Base-by-base conservation (phyloP, 2,888 invertebrate species). In the Phyllotreta cruciferae region DNA sequence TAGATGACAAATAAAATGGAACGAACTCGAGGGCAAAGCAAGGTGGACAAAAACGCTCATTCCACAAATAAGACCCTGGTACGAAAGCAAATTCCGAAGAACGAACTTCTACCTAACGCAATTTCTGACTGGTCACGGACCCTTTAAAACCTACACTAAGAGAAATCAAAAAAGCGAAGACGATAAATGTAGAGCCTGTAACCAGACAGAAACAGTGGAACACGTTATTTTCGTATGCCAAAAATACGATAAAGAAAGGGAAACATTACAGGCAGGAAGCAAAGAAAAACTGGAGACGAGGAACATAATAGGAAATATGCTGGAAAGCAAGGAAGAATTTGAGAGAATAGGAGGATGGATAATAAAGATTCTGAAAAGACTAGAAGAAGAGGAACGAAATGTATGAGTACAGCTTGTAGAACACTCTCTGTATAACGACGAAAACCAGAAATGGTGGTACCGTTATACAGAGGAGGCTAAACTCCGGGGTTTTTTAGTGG, bases 1-100 rank as follows among this genome's bases (percentile, higher is more conserved):
- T 10, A 8, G 3, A 11, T 62, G 56, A 56, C 62, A 62, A 14
- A 37, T 34, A 6, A 49, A 38, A 35, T 62, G 55, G 62, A n/a
- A 56, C 4, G 13, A 9, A 3, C 47, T 39, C 24, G 14, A 5
- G 2, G 6, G 0, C 24, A 58, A 13, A 3, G 14, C 24, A 1
- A 36, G 38, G 8, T 49, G 50, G 49, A 58, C 38, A 39, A 38
- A 49, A 14, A 14, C 6, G 13, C 4, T 49, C 3, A 49, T 49
- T 3, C 36, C 38, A 24, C 5, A 42, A 6, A 9, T 42, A 42
- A 42, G n/a, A 9, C 6, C 42, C 5, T 42, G 42, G 42, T 5
- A 5, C 42, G n/a, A 42, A 42, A 6, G 42, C 5, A 42, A 11
- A 6, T 42, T 42, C n/a, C 42, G 42, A 42, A 42, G n/a, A 5